A percentile compares a stretch with the other conserved stretches of the same genome.
Conservation (phyloP, 2,113 vertebrate species). For the Zosterops japonicus region DNA sequence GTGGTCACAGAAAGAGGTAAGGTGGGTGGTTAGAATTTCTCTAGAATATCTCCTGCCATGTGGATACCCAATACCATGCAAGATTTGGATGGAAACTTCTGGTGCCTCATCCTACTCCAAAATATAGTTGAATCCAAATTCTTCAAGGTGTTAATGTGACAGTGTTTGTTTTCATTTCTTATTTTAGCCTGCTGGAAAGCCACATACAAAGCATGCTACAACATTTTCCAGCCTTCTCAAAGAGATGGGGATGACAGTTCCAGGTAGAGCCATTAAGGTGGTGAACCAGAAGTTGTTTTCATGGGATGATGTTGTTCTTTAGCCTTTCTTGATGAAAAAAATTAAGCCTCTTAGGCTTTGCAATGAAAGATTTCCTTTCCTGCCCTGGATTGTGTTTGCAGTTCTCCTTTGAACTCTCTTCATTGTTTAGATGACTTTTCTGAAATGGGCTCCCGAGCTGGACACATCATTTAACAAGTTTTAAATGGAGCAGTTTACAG, state of each 20-base stretch:
- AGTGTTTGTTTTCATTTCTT: background rate
- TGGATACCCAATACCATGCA: background rate
- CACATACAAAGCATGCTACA: background rate
- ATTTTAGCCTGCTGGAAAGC: background rate
- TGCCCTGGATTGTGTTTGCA: background rate
- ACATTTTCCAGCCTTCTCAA: background rate
- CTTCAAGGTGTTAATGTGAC: background rate
- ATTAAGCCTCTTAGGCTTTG: background rate
- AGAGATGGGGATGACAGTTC: background rate
- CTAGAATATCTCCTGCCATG: background rate
- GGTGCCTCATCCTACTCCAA: background rate
- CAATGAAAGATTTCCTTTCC: background rate
- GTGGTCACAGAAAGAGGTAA: background rate
- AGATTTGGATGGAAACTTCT: background rate
- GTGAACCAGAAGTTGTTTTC: background rate
- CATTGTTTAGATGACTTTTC: background rate
- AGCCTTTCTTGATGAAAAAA: background rate
- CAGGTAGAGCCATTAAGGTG: background rate
- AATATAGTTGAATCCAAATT: background rate
- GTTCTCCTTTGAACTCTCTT: background rate
- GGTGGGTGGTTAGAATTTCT: background rate
- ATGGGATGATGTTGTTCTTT: background rate
- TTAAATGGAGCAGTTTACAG: background rate
- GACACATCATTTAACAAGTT: background rate
- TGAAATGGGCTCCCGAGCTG: background rate